Evolutionary conservation across 2,888 invertebrate species (phyloP).

Genomic region (Eubasilissa splendida): DNA sequence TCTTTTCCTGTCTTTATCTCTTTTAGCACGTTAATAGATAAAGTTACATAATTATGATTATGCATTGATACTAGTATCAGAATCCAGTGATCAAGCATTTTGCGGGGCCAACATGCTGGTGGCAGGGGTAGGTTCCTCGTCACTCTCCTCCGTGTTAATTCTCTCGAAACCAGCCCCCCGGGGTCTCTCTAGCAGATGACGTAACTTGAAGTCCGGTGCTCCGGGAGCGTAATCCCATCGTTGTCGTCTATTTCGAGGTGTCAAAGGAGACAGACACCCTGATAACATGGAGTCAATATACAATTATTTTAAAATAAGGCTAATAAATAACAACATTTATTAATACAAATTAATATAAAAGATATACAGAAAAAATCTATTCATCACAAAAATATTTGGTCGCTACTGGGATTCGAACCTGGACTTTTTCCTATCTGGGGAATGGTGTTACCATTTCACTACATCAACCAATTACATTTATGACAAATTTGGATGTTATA

Average conservation of each 20-base stretch:
- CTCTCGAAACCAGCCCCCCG: conserved; percentile 74
- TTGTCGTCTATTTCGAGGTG: conserved; percentile 57
- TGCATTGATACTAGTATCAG: conserved; percentile 61
- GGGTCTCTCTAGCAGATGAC: conserved; percentile 75
- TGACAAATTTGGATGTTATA: too few species aligned
- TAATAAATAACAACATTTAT: not conserved
- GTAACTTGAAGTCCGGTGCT: conserved; percentile 75
- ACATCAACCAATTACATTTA: too few species aligned
- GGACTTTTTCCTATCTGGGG: too few species aligned
- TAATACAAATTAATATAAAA: too few species aligned
- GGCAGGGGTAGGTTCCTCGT: conserved; percentile 74
- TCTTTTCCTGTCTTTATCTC: conserved; percentile 28
- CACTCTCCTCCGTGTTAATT: conserved; percentile 78
- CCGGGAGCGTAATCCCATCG: conserved; percentile 61
- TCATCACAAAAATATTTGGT: too few species aligned
- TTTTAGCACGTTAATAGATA: conserved; percentile 16
- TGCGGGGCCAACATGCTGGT: conserved; percentile 68
- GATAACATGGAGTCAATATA: not conserved
- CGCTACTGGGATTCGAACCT: too few species aligned
- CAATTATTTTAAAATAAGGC: not conserved
- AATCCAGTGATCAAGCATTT: conserved; percentile 64
- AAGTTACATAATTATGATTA: conserved; percentile 37
- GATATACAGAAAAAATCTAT: too few species aligned
- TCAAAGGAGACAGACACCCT: conserved; percentile 58
- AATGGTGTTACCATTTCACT: too few species aligned